Conservation (phyloP, 2,888 invertebrate genomes). For the Imbricaverruca yamaguchii region DNA sequence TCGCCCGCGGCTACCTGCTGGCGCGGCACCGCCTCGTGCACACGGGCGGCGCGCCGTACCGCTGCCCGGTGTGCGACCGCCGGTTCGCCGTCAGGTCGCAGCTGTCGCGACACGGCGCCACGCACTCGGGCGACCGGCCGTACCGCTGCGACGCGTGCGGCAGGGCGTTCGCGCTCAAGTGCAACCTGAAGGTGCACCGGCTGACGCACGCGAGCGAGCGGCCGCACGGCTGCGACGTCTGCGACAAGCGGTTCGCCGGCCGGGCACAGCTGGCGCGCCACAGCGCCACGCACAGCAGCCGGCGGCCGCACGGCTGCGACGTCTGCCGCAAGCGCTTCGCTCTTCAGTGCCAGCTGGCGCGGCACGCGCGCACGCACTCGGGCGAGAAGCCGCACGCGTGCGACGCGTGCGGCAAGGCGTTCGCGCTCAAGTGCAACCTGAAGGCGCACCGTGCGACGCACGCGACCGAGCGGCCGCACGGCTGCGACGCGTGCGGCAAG, state of each 20-base stretch:
- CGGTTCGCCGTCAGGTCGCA: constrained; percentile 27
- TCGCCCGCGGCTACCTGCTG: too few relatives aligned
- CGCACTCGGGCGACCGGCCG: constrained; percentile 30
- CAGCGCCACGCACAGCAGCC: constrained; percentile 20
- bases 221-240: neutral
- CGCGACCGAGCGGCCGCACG: constrained; percentile 28
- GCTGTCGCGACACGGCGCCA: constrained; percentile 29
- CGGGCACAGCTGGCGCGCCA: neutral
- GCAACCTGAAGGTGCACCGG: too few relatives aligned
- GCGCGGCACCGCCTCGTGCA: too few relatives aligned
- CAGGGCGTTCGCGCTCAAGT: neutral
- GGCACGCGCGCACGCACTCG: constrained; percentile 29
- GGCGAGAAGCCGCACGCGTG: constrained; percentile 30
- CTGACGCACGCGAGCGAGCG: neutral
- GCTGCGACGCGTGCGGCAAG: constrained; percentile 27
- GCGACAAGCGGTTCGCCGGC: neutral
- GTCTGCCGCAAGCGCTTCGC: constrained; percentile 24
- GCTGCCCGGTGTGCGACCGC: constrained; percentile 29
- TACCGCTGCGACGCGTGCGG: constrained; percentile 28
- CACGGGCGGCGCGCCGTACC: constrained; percentile 12
- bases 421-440: constrained; percentile 28
- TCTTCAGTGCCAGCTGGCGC: constrained; percentile 28
- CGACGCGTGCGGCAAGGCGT: constrained; percentile 29
- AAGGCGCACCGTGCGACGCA: constrained; percentile 29
- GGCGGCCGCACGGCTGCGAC: too few relatives aligned